Evolutionary conservation across 2,888 invertebrate genomes (phyloP).

Genomic region (Ashinkailepas kermadecensis): DNA sequence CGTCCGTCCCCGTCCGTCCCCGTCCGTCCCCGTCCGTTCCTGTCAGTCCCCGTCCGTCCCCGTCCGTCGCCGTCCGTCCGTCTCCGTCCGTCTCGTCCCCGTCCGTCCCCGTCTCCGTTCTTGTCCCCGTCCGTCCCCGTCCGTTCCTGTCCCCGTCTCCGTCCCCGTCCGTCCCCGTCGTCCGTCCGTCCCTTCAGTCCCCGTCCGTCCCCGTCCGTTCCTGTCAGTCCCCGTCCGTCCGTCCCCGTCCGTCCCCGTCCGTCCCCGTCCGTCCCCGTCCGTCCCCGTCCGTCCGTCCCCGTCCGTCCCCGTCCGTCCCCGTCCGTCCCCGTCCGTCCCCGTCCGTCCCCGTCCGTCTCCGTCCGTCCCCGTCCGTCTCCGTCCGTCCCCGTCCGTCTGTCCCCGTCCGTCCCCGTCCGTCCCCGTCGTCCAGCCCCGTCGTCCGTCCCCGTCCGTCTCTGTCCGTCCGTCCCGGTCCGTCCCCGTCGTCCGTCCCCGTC

Average conservation of each 20-base stretch:
- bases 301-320: background rate
- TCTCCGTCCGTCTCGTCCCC: too few relatives aligned
- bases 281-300: background rate
- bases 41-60: too few relatives aligned
- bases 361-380: background rate
- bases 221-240: background rate
- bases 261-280: background rate
- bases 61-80: too few relatives aligned
- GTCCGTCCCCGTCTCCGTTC: too few relatives aligned
- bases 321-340: background rate
- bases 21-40: too few relatives aligned
- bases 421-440: background rate
- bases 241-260: background rate
- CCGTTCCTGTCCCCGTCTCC: background rate
- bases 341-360: background rate
- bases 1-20: too few relatives aligned
- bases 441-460: background rate
- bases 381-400: background rate
- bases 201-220: background rate
- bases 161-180: background rate
- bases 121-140: background rate
- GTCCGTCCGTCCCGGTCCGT: background rate
- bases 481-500: background rate
- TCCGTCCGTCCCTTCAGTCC: background rate
- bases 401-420: background rate